Evolutionary conservation across 2,113 vertebrate species (phyloP).

Genomic region (Oenanthe melanoleuca): DNA sequence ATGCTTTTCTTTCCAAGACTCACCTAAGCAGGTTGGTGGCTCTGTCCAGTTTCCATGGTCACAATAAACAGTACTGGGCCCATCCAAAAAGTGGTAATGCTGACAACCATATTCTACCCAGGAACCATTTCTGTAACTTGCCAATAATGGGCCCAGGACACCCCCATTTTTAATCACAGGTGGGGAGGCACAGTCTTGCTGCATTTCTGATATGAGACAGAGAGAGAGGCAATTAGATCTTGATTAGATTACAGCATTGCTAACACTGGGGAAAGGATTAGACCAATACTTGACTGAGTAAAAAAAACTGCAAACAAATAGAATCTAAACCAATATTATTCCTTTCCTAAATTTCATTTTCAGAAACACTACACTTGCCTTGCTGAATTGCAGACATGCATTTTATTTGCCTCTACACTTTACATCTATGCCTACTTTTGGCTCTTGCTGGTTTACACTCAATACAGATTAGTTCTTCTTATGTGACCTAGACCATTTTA

Average conservation of each 20-base stretch:
- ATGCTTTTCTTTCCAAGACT: neutral
- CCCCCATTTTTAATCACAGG: constrained; percentile 63
- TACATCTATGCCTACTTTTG: neutral
- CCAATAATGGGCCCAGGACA: neutral
- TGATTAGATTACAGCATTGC: neutral
- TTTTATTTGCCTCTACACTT: neutral
- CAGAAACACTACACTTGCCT: neutral
- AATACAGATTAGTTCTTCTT: neutral
- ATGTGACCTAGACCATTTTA: neutral
- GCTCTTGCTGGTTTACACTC: neutral
- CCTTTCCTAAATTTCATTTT: neutral
- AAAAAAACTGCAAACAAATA: neutral
- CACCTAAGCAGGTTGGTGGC: constrained; percentile 75
- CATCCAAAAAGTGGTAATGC: constrained; percentile 68
- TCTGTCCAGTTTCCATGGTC: constrained; percentile 73
- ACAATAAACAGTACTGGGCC: constrained; percentile 64
- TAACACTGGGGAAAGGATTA: neutral
- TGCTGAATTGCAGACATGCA: neutral
- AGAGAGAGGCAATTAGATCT: neutral
- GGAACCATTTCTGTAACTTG: constrained; percentile 67
- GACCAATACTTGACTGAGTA: neutral
- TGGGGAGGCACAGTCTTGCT: constrained; percentile 64
- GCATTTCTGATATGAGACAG: neutral
- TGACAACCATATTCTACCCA: constrained; percentile 74
- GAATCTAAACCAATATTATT: neutral